Evolutionary conservation across 2,888 invertebrate genomes (phyloP).

Genomic region (Brachyptera risi): DNA sequence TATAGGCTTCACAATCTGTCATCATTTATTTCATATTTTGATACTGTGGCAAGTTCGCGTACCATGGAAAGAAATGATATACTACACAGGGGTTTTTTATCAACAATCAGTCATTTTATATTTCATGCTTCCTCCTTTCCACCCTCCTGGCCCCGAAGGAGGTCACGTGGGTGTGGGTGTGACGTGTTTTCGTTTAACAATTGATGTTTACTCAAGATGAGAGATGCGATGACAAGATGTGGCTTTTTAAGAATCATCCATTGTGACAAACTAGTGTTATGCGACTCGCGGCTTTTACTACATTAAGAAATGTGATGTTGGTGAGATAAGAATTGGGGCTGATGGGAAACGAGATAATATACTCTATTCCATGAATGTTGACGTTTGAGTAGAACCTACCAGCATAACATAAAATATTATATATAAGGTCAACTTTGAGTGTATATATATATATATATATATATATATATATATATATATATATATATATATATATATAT

Average conservation of each 20-base stretch:
- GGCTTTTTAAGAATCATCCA: conserved; percentile 18
- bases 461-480: no score
- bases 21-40: conserved; percentile 2
- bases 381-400: no score
- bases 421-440: no score
- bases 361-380: no score
- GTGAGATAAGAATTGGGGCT: not conserved
- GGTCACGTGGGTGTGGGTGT: no score
- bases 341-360: no score
- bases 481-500: no score
- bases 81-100: not conserved
- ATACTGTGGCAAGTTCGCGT: not conserved
- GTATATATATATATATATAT: no score
- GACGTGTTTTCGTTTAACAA: conserved; percentile 2
- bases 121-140: conserved; percentile 1
- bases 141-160: not conserved
- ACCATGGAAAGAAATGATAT: not conserved
- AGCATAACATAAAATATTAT: no score
- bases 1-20: conserved; percentile 5
- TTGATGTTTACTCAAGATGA: not conserved
- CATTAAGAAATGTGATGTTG: not conserved
- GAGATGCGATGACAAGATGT: conserved; percentile 12
- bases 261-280: conserved; percentile 1
- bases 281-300: not conserved
- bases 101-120: not conserved